Base-by-base conservation (phyloP, 2,888 invertebrate species). In the Stenchaetothrips biformis region DNA sequence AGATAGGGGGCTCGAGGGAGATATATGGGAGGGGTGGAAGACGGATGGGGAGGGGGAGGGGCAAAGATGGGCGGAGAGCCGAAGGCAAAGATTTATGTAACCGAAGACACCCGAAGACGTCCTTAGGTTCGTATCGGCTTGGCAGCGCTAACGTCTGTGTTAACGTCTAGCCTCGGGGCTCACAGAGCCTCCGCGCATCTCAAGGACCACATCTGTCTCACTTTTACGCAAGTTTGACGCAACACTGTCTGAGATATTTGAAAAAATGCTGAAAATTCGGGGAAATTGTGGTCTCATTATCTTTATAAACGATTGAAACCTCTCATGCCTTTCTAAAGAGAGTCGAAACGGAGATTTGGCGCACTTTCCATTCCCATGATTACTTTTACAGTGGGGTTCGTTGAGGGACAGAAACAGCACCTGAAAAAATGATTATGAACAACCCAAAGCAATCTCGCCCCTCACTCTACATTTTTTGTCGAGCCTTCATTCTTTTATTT, bases 31-130 rank as follows among this genome's bases (percentile, higher is more conserved):
- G 37, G 37, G 37, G 37, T 37, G 67, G 7, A 9, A 67, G 21
- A 67, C 18, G 67, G 8, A 11, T 1, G 67, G 67, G 67, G 16
- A 25, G 8, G 67, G 11, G 25, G 25, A 25, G 59, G 59, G 7
- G 59, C 16, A 18, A 18, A 13, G 59, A 59, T 16, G 53, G 53
- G 9, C 9, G 53, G 67, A 25, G 25, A 25, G 67, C 67, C 25
- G 67, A 74, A 74, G 67, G 21, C 67, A 74, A 21, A 74, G 67
- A 74, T 74, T 74, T 74, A 74, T 74, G 67, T 74, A 74, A 74
- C 67, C 25, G 67, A 74, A 74, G 67, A 74, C 67, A 74, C 67
- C 67, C 67, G 67, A 53, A 74, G 67, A 74, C 67, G 67, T 59
- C 18, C 18, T 16, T 59, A 37, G 37, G 37, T 37, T 37, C 37